Conservation (phyloP, 2,113 vertebrate genomes). For the Uria lomvia region DNA sequence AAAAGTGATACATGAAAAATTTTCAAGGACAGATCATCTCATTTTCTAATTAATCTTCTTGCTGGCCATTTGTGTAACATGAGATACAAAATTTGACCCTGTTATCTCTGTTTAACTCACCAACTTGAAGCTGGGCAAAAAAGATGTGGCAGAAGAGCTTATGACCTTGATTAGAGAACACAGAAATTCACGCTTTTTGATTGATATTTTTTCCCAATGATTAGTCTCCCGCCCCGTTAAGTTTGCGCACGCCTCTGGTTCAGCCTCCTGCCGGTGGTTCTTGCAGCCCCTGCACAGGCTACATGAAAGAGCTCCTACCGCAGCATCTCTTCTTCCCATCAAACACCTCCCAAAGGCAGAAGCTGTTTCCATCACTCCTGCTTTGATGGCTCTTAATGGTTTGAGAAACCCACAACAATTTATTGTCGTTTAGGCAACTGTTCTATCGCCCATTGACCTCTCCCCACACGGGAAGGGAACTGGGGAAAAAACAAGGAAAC, state of each 20-base stretch:
- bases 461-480: background rate
- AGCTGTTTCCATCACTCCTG: background rate
- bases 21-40: background rate
- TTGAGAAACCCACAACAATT: background rate
- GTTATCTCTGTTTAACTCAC: background rate
- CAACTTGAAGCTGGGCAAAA: background rate
- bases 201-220: background rate
- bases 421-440: background rate
- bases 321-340: background rate
- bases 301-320: background rate
- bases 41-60: background rate
- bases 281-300: accelerated
- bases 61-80: background rate
- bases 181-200: too few relatives aligned
- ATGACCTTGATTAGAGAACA: background rate
- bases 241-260: background rate
- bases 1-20: background rate
- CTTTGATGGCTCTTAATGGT: background rate
- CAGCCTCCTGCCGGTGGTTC: background rate
- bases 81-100: background rate
- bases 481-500: background rate
- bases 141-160: background rate
- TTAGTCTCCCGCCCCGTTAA: background rate
- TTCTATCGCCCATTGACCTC: background rate
- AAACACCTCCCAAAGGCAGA: background rate